These are phyloP conservation scores for Siniperca chuatsi DNA, from an alignment of 2,113 vertebrate species.

Conservation along the genomic window DNA sequence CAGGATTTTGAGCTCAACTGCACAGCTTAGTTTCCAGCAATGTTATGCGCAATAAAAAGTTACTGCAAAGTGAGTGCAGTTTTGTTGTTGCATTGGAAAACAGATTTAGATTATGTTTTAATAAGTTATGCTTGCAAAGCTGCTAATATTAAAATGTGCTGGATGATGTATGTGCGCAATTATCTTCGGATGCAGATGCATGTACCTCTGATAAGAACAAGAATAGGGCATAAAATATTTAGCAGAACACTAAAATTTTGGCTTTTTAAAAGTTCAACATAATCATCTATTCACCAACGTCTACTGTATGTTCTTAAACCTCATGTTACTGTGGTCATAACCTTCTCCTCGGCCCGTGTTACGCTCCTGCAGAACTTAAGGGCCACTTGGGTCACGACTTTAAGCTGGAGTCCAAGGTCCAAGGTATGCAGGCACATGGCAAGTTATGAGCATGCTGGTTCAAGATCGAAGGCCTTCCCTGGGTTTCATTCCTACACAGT, in stretches of 20 bases:
- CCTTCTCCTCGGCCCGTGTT: conserved; percentile 4
- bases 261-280: conserved; percentile 59
- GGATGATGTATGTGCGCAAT: background rate
- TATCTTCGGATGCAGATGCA: conserved; percentile 19
- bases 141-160: conserved; percentile 35
- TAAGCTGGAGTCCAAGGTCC: conserved; percentile 49
- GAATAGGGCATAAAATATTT: conserved; percentile 35
- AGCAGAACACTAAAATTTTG: conserved; percentile 63
- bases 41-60: background rate
- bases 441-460: conserved; percentile 55
- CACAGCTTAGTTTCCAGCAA: conserved; percentile 40
- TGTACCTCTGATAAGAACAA: conserved; percentile 33
- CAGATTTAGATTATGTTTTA: background rate
- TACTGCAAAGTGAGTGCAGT: conserved; percentile 12
- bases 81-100: conserved; percentile 16
- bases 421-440: conserved; percentile 32
- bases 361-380: conserved; percentile 33
- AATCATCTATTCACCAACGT: conserved; percentile 30
- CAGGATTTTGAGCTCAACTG: conserved; percentile 23
- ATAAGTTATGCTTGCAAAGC: conserved; percentile 39
- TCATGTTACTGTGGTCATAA: conserved; percentile 40
- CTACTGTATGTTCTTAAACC: conserved; percentile 38
- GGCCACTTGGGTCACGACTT: conserved; percentile 46
- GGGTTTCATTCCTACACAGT: conserved; percentile 71
- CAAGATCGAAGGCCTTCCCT: conserved; percentile 42